phyloP scores from a whole-genome alignment of 92 coral and sea anemone species.

The Heteractis magnifica region DNA sequence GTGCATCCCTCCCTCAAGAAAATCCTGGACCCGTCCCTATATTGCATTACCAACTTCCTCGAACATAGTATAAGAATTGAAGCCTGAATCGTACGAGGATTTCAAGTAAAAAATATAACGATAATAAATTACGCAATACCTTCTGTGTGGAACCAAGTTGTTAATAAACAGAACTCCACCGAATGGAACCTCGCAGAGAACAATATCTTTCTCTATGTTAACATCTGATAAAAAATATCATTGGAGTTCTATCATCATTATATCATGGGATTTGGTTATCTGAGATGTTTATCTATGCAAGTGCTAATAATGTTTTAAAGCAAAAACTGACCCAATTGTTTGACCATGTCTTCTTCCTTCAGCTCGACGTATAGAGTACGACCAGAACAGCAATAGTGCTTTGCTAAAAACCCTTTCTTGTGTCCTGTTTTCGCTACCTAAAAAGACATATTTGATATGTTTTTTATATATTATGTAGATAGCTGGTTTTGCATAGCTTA shows the following conservation, averaged over 20 bases:
- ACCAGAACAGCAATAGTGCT: constrained; percentile 84
- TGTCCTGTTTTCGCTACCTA: constrained; percentile 84
- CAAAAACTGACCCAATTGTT: constrained; percentile 52
- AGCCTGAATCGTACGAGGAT: no score
- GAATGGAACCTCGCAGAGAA: constrained; percentile 80
- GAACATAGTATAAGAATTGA: no score
- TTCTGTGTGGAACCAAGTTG: constrained; percentile 77
- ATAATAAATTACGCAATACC: constrained; percentile 19
- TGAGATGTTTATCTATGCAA: no score
- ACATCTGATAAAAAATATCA: constrained; percentile 37
- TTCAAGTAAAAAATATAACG: background rate
- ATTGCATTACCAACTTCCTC: no score
- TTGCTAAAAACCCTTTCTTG: constrained; percentile 64
- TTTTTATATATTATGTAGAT: no score
- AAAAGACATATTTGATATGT: background rate
- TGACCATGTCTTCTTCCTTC: constrained; percentile 64
- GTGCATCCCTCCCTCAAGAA: no score
- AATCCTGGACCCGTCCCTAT: no score
- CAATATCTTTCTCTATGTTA: constrained; percentile 67
- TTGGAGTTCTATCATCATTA: no score
- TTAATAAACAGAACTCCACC: constrained; percentile 80
- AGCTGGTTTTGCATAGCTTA: constrained; percentile 5
- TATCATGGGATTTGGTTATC: no score
- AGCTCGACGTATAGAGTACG: constrained; percentile 79
- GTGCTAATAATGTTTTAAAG: no score